These are phyloP conservation scores for Pterostichus madidus DNA, from an alignment of 2,888 invertebrate species.

Conservation along the genomic window DNA sequence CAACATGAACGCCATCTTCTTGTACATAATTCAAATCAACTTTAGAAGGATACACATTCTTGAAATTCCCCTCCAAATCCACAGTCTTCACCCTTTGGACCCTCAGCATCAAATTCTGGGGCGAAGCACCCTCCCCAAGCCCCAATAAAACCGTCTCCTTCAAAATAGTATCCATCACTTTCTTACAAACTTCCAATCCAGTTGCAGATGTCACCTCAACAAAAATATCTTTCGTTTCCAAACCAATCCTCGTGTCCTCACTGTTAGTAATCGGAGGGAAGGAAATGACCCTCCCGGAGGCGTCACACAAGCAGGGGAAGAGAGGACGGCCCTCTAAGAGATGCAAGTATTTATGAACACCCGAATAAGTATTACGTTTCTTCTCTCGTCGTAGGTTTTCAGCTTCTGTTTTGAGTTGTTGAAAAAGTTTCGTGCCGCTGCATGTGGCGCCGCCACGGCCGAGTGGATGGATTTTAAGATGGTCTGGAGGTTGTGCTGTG, in stretches of 20 bases:
- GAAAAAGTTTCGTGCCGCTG: conserved; percentile 84
- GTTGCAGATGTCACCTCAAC: conserved; percentile 88
- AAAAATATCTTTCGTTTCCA: conserved; percentile 83
- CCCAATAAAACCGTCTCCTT: conserved; percentile 82
- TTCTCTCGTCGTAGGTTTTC: conserved; percentile 90
- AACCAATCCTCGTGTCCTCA: conserved; percentile 87
- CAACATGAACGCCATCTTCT: conserved; percentile 50
- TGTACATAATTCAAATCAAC: conserved; percentile 82
- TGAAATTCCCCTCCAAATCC: conserved; percentile 83
- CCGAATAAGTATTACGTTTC: conserved; percentile 89
- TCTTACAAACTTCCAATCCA: conserved; percentile 83
- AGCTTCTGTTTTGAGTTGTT: conserved; percentile 86
- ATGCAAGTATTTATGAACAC: conserved; percentile 91
- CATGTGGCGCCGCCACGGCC: conserved; percentile 76
- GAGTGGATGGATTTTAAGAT: conserved; percentile 85
- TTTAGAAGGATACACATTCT: conserved; percentile 89
- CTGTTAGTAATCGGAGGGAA: conserved; percentile 94
- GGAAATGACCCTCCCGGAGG: conserved; percentile 85
- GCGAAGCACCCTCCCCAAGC: conserved; percentile 72
- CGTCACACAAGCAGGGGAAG: conserved; percentile 86
- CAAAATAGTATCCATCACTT: conserved; percentile 84
- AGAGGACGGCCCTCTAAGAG: conserved; percentile 86
- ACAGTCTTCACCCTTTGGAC: conserved; percentile 86
- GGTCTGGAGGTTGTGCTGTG: conserved; percentile 79
- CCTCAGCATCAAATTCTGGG: conserved; percentile 71